Percentiles rank a stretch among this genome's conserved stretches.
Evolutionary conservation across 2,888 invertebrate genomes (phyloP).

Genomic region (Tribolium freemani): DNA sequence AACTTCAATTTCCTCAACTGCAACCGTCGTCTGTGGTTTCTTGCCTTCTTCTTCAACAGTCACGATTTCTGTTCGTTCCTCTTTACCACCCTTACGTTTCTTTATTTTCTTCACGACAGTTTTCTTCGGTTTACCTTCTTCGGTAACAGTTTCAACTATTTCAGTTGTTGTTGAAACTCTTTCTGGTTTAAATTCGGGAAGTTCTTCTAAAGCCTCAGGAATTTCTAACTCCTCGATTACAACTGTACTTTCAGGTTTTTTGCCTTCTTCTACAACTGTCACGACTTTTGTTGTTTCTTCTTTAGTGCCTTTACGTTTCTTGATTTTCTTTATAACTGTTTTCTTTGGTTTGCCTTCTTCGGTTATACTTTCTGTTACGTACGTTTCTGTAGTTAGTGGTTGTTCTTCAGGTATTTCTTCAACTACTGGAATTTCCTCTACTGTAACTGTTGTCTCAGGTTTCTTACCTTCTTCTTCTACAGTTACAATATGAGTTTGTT

Average conservation of each 20-base stretch:
- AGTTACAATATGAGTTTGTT: conserved; percentile 57
- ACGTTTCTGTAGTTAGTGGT: conserved; percentile 50
- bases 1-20: conserved; percentile 57
- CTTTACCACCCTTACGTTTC: conserved; percentile 65
- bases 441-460: conserved; percentile 65
- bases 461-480: conserved; percentile 63
- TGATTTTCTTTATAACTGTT: conserved; percentile 55
- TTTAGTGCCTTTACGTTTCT: conserved; percentile 59
- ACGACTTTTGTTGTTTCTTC: conserved; percentile 68
- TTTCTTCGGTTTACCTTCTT: conserved; percentile 45
- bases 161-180: conserved; percentile 51
- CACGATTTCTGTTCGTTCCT: conserved; percentile 60
- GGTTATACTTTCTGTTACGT: conserved; percentile 47
- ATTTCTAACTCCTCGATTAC: conserved; percentile 59
- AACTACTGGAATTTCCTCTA: conserved; percentile 55
- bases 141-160: conserved; percentile 43
- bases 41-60: conserved; percentile 64
- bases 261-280: conserved; percentile 68
- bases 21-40: conserved; percentile 65
- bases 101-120: conserved; percentile 66
- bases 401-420: conserved; percentile 40
- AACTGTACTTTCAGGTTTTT: conserved; percentile 66
- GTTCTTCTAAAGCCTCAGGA: conserved; percentile 41
- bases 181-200: conserved; percentile 37
- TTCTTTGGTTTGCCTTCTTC: conserved; percentile 45